Evolutionary conservation across 2,113 vertebrate genomes (phyloP).

Genomic region (Anolis carolinensis): DNA sequence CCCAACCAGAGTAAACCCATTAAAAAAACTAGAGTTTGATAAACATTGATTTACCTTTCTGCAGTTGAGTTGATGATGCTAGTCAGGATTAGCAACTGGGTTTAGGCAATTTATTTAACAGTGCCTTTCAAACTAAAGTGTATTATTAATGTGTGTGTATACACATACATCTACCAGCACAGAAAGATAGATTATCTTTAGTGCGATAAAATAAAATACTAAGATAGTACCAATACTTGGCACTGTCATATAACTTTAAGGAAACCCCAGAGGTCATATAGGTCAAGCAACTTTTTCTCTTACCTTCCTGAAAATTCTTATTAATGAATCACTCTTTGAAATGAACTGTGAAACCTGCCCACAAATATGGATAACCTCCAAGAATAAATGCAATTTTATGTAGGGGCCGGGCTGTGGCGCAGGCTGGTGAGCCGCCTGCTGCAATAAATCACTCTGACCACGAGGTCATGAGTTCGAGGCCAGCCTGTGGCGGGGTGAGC

Average conservation of each 20-base stretch:
- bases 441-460: too few species aligned
- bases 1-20: too few species aligned
- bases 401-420: too few species aligned
- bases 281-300: neutral
- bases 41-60: too few species aligned
- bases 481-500: too few species aligned
- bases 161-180: conserved; percentile 4
- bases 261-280: neutral
- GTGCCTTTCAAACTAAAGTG: neutral
- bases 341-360: conserved; percentile 16
- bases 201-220: neutral
- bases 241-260: neutral
- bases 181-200: neutral
- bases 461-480: too few species aligned
- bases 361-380: conserved; percentile 5
- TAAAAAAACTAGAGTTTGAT: too few species aligned
- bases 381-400: neutral
- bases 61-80: too few species aligned
- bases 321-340: conserved; percentile 9
- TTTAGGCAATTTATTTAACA: conserved; percentile 2
- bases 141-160: neutral
- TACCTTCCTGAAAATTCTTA: neutral
- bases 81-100: too few species aligned
- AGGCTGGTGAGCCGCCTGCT: too few species aligned
- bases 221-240: neutral